Percentiles rank a stretch among this genome's conserved stretches.
Conservation (phyloP, 2,797 vertebrate species). For the Coendou prehensilis region DNA sequence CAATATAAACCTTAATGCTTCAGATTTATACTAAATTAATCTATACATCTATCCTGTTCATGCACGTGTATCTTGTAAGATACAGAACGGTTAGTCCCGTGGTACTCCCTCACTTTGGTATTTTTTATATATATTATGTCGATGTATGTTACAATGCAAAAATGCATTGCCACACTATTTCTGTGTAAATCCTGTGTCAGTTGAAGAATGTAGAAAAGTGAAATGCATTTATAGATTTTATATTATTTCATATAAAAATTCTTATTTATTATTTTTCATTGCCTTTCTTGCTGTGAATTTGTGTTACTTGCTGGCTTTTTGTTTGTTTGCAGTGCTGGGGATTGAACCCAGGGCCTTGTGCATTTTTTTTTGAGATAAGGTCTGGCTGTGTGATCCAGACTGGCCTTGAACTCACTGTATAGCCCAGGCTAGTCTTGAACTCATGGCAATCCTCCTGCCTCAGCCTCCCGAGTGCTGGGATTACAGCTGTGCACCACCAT, state of each 20-base stretch:
- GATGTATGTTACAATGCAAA: not conserved
- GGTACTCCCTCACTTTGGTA: not conserved
- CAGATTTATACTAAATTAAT: not conserved
- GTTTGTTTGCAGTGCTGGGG: too few relatives aligned
- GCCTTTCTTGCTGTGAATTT: not conserved
- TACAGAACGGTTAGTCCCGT: not conserved
- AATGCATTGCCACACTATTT: not conserved
- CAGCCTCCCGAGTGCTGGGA: too few relatives aligned
- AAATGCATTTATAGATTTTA: not conserved
- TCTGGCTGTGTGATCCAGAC: too few relatives aligned
- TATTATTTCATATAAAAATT: not conserved
- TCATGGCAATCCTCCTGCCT: not conserved
- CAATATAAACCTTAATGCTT: conserved; percentile 9
- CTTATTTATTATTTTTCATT: not conserved
- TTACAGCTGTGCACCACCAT: too few relatives aligned
- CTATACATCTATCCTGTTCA: not conserved
- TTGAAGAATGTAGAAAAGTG: not conserved
- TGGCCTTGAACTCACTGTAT: too few relatives aligned
- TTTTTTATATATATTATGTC: not conserved
- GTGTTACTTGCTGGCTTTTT: not conserved
- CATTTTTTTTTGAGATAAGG: too few relatives aligned
- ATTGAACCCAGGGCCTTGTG: too few relatives aligned
- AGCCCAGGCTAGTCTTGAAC: too few relatives aligned
- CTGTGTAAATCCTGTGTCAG: not conserved
- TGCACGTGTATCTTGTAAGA: not conserved